Evolutionary conservation across 2,888 invertebrate species (phyloP), one percentile per base, ranked within the genome.

Genomic region (Folsomia candida): DNA sequence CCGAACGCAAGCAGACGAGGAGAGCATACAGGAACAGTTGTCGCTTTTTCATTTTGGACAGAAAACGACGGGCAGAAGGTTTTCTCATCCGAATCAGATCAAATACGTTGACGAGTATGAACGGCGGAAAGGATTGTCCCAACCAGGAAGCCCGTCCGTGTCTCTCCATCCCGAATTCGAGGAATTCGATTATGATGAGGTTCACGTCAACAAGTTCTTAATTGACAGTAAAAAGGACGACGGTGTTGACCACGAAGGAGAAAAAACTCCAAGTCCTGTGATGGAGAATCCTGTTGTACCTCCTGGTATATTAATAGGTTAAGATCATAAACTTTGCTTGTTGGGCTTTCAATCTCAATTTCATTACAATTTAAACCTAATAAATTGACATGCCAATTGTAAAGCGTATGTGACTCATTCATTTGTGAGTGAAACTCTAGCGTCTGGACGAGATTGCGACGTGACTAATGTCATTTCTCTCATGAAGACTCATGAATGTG

Each of bases 101-200:
- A 72, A 72, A 51, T 73, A 68, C 47, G 70, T 76, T 20, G 73
- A 76, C 29, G 76, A 73, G 54, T 76, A 76, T 60, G 73, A 76
- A 20, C 64, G 64, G 20, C 20, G 20, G 51, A 65, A 65, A 20
- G 11, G 27, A n/a, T 25, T 47, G 47, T 62, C 62, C 2, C 27
- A 28, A 28, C 29, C 62, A n/a, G 62, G 29, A 26, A 62, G 62
- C 14, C 28, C 54, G 27, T n/a, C 20, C 20, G 14, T 14, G 27
- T 51, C 28, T 57, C 28, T 66, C 18, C 11, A 1, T 37, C 20
- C 27, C 37, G 9, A 18, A 11, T n/a, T n/a, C n/a, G 28, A 62
- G 9, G 60, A 60, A 25, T 24, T 26, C 20, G 62, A 62, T 4
- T 24, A 24, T 20, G 59, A 59, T 3, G 57, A 22, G 57, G 26